Evolutionary conservation across 2,113 vertebrate species (phyloP).

Genomic region (Rhagologus leucostigma): DNA sequence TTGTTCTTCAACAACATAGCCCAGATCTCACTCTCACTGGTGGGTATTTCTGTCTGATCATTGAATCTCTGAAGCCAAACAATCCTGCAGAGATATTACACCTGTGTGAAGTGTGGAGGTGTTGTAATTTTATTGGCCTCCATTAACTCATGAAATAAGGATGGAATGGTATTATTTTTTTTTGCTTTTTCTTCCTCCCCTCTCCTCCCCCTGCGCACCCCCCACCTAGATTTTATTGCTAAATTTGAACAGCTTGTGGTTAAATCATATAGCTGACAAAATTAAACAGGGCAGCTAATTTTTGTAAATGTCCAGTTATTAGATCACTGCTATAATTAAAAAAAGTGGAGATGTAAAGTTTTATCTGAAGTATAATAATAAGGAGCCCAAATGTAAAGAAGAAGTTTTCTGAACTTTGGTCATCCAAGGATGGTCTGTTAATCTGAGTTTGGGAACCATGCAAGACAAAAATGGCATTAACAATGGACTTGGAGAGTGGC

Average conservation of each 20-base stretch:
- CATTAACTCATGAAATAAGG: neutral
- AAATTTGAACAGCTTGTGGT: neutral
- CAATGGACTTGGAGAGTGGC: neutral
- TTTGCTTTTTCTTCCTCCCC: neutral
- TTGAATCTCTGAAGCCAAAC: neutral
- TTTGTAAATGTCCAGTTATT: neutral
- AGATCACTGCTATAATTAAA: neutral
- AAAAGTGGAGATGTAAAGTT: neutral
- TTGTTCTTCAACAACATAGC: neutral
- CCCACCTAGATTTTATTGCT: neutral
- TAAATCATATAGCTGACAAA: neutral
- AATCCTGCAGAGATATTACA: neutral
- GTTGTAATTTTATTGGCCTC: neutral
- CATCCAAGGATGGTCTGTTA: neutral
- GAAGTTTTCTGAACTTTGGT: neutral
- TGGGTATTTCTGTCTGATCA: neutral
- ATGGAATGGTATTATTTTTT: neutral
- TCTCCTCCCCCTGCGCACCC: accelerated
- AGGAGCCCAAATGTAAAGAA: neutral
- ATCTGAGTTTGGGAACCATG: neutral
- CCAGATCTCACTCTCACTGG: neutral
- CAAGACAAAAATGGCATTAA: neutral
- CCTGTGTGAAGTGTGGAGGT: neutral
- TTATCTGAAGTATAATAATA: neutral
- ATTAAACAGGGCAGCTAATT: neutral